These are phyloP conservation scores for Diorhabda sublineata DNA, from an alignment of 1,140 invertebrate genomes.

Conservation along the genomic window DNA sequence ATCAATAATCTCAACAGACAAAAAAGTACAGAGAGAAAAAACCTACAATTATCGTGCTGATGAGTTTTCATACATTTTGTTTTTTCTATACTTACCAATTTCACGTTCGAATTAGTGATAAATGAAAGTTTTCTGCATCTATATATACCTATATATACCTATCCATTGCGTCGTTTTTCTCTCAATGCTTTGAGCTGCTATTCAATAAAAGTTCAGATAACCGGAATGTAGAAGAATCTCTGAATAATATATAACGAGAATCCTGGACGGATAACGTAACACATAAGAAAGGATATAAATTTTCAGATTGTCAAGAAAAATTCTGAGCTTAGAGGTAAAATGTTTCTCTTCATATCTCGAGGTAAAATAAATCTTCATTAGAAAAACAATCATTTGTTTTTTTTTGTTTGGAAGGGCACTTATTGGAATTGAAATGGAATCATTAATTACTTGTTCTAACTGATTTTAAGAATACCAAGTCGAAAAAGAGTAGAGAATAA, in stretches of 20 bases:
- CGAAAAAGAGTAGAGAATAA: too few species aligned
- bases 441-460: too few species aligned
- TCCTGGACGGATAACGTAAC: constrained; percentile 14
- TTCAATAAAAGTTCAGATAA: constrained; percentile 30
- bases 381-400: constrained; percentile 2
- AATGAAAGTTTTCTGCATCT: not conserved
- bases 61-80: too few species aligned
- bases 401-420: not conserved
- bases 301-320: constrained; percentile 34
- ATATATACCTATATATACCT: not conserved
- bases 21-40: too few species aligned
- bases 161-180: not conserved
- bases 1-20: too few species aligned
- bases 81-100: not conserved
- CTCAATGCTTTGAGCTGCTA: constrained; percentile 21
- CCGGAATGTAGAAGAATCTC: constrained; percentile 29
- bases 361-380: constrained; percentile 4
- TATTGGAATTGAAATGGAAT: not conserved
- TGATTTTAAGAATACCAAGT: too few species aligned
- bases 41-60: too few species aligned
- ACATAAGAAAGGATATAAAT: constrained; percentile 34
- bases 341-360: constrained; percentile 7
- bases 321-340: constrained; percentile 9
- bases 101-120: not conserved
- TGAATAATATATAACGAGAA: constrained; percentile 23